Evolutionary conservation across 2,113 vertebrate species (phyloP), one percentile per base, ranked within the genome.

Genomic region (Prochilodus magdalenae): DNA sequence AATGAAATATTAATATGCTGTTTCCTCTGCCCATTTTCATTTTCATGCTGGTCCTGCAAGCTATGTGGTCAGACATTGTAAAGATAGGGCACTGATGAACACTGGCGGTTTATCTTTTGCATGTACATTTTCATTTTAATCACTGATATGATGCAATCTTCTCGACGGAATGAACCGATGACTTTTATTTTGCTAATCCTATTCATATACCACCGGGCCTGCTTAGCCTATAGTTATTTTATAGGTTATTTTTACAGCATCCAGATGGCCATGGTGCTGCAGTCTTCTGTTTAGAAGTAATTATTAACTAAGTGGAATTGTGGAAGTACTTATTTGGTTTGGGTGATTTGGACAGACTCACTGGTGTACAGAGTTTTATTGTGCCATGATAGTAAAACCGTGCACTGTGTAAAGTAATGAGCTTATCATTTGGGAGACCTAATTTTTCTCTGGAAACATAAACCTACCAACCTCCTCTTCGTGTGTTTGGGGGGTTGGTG

Each of bases 391-490:
- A 26, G 26, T 60, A 13, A 59, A 26, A 26, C n/a, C 1, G 12
- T 26, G 6, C n/a, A n/a, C 18, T 1, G 20, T 57, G 55, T 24
- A 10, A 2, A 55, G 66, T 22, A 40, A 69, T 40, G 22, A 69
- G 65, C 33, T 53, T 67, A 55, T 77, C 26, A 24, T 53, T 77
- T 33, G 62, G 27, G 16, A 69, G 53, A 79, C 12, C 33, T 71
- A 1, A 33, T 14, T 27, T 57, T 62, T 2, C n/a, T 26, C 36
- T 73, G n/a, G 29, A 65, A 65, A 20, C 53, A 53, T 73, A 49
- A 20, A 89, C 30, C 47, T 79, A 88, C 82, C 87, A 67, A 77
- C 79, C 69, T 44, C 40, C 5, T 44, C 40, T 44, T 44, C 40
- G 11, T 44, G 8, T 44, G 40, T 44, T 44, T 44, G 40, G 40